phyloP scores from a whole-genome alignment of 1,140 invertebrate species.

The Philopotamus ludificatus region DNA sequence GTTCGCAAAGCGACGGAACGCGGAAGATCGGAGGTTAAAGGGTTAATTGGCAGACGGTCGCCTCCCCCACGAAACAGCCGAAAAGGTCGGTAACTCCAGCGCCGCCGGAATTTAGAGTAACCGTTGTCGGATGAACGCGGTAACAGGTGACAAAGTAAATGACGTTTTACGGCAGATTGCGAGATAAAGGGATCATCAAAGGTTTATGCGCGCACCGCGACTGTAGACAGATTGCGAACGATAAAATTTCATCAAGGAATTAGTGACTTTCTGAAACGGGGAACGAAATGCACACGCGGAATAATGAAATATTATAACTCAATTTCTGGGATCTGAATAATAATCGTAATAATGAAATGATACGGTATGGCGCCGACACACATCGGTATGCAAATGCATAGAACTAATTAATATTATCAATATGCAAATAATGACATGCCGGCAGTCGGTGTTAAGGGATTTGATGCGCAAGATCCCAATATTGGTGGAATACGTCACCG shows the following conservation, averaged over 20 bases:
- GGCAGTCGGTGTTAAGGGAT: no score
- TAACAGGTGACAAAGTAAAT: constrained; percentile 38
- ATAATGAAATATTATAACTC: no score
- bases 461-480: no score
- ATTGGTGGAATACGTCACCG: no score
- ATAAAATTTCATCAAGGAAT: constrained; percentile 31
- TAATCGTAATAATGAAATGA: no score
- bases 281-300: no score
- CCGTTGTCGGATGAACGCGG: neutral
- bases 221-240: constrained; percentile 30
- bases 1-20: neutral
- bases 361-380: no score
- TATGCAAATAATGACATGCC: no score
- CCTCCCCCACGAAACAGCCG: neutral
- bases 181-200: constrained; percentile 39
- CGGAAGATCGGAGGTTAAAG: neutral
- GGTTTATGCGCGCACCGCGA: constrained; percentile 26
- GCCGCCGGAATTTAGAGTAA: neutral
- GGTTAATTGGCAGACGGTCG: neutral
- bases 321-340: no score
- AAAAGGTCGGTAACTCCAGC: constrained; percentile 6
- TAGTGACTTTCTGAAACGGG: constrained; percentile 18
- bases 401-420: no score
- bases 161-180: constrained; percentile 41
- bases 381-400: no score